Evolutionary conservation across 1,140 invertebrate genomes (phyloP).

Genomic region (Sarcophaga bullata): DNA sequence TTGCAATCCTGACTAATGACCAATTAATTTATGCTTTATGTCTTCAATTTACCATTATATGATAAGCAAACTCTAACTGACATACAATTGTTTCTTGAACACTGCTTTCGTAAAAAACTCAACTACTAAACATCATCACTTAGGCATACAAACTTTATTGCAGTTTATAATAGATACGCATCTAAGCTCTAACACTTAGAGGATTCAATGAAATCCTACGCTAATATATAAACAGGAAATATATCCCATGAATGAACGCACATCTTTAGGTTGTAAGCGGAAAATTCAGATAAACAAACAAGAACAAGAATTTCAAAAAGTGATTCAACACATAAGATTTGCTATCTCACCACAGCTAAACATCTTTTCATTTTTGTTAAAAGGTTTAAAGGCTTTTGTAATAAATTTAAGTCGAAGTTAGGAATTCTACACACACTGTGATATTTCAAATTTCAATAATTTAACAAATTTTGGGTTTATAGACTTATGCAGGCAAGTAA

Average conservation of each 20-base stretch:
- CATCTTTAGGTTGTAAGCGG: neutral
- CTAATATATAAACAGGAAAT: conserved; percentile 26
- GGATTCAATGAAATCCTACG: conserved; percentile 36
- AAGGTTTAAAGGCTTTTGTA: conserved; percentile 31
- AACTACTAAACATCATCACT: neutral
- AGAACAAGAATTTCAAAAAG: neutral
- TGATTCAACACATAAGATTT: conserved; percentile 1
- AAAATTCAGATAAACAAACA: neutral
- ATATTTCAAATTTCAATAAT: too few species aligned
- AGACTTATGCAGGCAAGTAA: too few species aligned
- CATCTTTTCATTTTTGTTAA: conserved; percentile 26
- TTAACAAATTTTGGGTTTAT: too few species aligned
- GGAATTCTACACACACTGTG: too few species aligned
- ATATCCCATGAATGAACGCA: neutral
- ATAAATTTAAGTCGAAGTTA: too few species aligned
- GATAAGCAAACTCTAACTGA: too few species aligned
- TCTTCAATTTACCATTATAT: too few species aligned
- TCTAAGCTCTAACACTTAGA: neutral
- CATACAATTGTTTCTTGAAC: too few species aligned
- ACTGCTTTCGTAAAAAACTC: too few species aligned
- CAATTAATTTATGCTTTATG: too few species aligned
- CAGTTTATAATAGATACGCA: neutral
- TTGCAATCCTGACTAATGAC: too few species aligned
- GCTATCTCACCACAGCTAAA: conserved; percentile 25
- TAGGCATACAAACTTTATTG: neutral